Evolutionary conservation across 2,797 vertebrate genomes (phyloP).

Genomic region (Sebastes steindachneri): DNA sequence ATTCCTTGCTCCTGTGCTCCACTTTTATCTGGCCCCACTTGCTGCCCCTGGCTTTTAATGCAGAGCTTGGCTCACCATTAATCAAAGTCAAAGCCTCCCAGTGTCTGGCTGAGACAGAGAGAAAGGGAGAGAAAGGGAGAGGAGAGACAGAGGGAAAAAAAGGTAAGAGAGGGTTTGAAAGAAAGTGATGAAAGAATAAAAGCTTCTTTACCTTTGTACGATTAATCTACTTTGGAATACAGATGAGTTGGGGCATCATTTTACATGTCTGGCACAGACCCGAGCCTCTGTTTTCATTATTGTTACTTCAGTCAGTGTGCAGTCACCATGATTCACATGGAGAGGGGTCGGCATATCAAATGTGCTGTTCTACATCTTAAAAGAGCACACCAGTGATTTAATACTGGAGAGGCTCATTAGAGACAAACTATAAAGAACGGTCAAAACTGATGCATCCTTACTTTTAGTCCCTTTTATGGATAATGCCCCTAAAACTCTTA

Average conservation of each 20-base stretch:
- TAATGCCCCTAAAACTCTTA: background rate
- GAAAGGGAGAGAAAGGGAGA: conserved; percentile 16
- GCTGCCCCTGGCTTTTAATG: conserved; percentile 80
- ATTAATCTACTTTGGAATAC: conserved; percentile 54
- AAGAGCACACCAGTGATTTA: background rate
- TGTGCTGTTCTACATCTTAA: background rate
- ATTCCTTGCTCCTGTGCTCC: conserved; percentile 72
- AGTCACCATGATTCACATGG: conserved; percentile 8
- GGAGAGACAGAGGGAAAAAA: conserved; percentile 1
- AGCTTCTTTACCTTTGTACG: conserved; percentile 38
- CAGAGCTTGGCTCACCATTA: conserved; percentile 82
- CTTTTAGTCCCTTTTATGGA: background rate
- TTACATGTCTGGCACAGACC: conserved; percentile 31
- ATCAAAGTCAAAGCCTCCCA: conserved; percentile 83
- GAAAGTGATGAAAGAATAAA: conserved; percentile 49
- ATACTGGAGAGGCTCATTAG: background rate
- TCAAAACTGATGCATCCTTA: background rate
- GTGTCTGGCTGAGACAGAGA: conserved; percentile 64
- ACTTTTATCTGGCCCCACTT: conserved; percentile 81
- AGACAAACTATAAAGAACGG: background rate
- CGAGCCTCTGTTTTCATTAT: conserved; percentile 19
- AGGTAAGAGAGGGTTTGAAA: conserved; percentile 13
- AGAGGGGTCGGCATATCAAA: conserved; percentile 9
- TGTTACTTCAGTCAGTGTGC: background rate
- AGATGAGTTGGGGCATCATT: conserved; percentile 33